Percentiles rank a stretch among this genome's conserved stretches.
phyloP scores from a whole-genome alignment of 2,888 invertebrate species.

The Drosophila antonietae region DNA sequence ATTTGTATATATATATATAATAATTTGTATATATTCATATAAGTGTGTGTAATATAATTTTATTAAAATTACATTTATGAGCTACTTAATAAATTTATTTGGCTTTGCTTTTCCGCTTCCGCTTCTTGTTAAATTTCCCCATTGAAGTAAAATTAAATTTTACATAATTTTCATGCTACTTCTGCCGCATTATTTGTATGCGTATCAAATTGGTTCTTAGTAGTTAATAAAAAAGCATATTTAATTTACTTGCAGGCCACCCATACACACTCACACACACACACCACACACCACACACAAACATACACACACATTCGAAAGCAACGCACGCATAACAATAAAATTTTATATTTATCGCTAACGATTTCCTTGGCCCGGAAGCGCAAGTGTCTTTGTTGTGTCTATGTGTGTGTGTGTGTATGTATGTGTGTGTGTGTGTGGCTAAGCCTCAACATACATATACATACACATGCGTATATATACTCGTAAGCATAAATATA shows the following conservation, averaged over 20 bases:
- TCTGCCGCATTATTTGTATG: constrained; percentile 73
- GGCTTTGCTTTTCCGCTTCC: constrained; percentile 62
- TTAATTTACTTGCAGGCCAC: constrained; percentile 74
- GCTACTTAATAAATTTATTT: constrained; percentile 75
- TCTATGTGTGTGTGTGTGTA: neutral
- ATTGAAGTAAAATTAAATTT: constrained; percentile 73
- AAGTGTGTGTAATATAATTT: constrained; percentile 48
- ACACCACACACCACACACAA: constrained; percentile 19
- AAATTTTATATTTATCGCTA: constrained; percentile 81
- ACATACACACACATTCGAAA: constrained; percentile 31
- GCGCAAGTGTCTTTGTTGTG: constrained; percentile 32
- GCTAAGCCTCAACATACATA: constrained; percentile 44
- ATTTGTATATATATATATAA: constrained; percentile 15
- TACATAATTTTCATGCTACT: constrained; percentile 64
- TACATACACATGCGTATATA: neutral
- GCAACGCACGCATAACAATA: constrained; percentile 75
- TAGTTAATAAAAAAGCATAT: constrained; percentile 81
- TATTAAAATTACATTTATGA: constrained; percentile 59
- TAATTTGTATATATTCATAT: constrained; percentile 8
- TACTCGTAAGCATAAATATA: constrained; percentile 66
- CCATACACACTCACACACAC: constrained; percentile 25
- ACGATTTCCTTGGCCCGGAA: constrained; percentile 73
- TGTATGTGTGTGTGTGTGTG: constrained; percentile 25
- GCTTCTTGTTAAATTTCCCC: constrained; percentile 26
- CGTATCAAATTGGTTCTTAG: constrained; percentile 80